Percentiles rank a stretch among this genome's conserved stretches.
Conservation (phyloP, 92 coral and sea anemone genomes). For the Galaxea fascicularis region DNA sequence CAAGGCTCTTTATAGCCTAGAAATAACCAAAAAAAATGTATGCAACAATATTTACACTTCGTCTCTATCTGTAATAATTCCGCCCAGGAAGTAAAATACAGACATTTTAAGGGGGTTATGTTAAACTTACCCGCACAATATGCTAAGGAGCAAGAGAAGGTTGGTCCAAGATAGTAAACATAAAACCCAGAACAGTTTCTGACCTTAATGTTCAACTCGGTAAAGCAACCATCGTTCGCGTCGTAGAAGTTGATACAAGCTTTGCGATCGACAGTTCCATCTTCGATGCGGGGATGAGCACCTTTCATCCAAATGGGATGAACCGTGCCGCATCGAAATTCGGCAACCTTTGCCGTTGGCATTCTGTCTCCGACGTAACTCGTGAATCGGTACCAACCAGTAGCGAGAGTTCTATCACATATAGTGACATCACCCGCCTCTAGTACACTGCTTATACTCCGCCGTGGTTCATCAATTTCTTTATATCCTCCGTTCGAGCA, state of each 20-base stretch:
- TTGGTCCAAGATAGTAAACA: constrained; percentile 33
- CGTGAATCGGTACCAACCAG: constrained; percentile 57
- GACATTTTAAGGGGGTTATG: too few relatives aligned
- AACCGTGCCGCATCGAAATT: constrained; percentile 41
- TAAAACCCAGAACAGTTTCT: constrained; percentile 9
- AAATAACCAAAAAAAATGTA: too few relatives aligned
- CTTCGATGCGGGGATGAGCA: constrained; percentile 28
- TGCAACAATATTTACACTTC: too few relatives aligned
- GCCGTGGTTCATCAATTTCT: constrained; percentile 36
- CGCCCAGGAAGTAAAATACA: too few relatives aligned
- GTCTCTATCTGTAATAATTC: too few relatives aligned
- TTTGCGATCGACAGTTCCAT: constrained; percentile 11
- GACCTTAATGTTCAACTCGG: neutral
- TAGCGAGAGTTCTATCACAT: constrained; percentile 27
- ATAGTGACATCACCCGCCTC: constrained; percentile 27
- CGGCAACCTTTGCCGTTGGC: constrained; percentile 13
- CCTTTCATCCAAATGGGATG: constrained; percentile 60
- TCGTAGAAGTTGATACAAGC: constrained; percentile 50
- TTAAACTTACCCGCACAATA: constrained; percentile 44
- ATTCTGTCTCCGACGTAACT: constrained; percentile 25
- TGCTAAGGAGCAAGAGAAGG: neutral
- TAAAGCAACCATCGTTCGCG: constrained; percentile 13
- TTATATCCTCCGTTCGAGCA: neutral
- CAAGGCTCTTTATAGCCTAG: too few relatives aligned
- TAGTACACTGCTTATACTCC: constrained; percentile 13